These are phyloP conservation scores for Lithophane socia DNA, from an alignment of 2,888 invertebrate species.

Conservation along the genomic window DNA sequence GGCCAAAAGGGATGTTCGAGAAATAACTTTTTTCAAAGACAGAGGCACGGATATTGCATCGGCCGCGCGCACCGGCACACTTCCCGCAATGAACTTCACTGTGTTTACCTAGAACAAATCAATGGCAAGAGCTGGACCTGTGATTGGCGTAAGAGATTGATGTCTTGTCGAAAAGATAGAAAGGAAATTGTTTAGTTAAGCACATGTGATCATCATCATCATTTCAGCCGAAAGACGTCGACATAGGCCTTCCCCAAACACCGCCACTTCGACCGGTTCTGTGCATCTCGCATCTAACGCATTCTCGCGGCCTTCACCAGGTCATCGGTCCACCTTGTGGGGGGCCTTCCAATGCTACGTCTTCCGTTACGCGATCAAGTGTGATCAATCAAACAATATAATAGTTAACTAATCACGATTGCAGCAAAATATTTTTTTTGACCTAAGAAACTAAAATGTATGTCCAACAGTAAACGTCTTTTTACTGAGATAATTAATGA, in stretches of 20 bases:
- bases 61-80: slow-evolving; percentile 66
- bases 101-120: slow-evolving; percentile 71
- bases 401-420: no score
- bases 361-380: no score
- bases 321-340: no score
- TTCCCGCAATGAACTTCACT: slow-evolving; percentile 67
- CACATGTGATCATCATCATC: background rate
- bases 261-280: no score
- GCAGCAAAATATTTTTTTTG: background rate
- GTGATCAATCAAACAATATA: no score
- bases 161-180: background rate
- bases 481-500: background rate
- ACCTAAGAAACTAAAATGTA: background rate
- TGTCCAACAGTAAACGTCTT: background rate
- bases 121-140: slow-evolving; percentile 26
- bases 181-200: background rate
- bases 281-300: no score
- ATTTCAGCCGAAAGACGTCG: no score
- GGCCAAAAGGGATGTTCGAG: slow-evolving; percentile 59
- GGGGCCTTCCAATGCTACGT: no score
- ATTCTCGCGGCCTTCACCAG: no score
- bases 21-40: slow-evolving; percentile 68
- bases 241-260: no score
- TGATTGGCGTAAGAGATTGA: slow-evolving; percentile 21
- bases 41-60: slow-evolving; percentile 76